phyloP scores from a whole-genome alignment of 2,888 invertebrate species.

The Vanessa cardui region DNA sequence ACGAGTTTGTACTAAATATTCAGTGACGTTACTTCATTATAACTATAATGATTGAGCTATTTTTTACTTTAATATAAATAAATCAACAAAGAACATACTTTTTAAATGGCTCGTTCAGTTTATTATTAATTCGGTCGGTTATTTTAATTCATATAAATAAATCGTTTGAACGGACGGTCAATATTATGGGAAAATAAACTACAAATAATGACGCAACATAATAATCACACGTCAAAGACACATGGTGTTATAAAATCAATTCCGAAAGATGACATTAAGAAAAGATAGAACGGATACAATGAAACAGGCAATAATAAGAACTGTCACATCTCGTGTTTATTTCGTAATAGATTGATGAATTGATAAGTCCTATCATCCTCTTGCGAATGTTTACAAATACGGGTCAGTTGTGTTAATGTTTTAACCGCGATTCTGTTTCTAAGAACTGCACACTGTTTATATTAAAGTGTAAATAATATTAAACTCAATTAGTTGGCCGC shows the following conservation, averaged over 20 bases:
- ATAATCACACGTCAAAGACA: too few species aligned
- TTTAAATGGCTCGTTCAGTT: too few species aligned
- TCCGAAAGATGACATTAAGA: neutral
- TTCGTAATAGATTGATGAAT: neutral
- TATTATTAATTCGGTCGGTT: too few species aligned
- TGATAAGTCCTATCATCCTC: neutral
- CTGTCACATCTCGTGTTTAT: neutral
- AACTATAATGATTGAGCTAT: neutral
- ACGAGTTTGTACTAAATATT: constrained; percentile 7
- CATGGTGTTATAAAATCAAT: neutral
- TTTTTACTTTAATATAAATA: neutral
- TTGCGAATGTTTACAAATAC: neutral
- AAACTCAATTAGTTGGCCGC: too few species aligned
- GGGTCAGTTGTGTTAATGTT: neutral
- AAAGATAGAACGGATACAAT: neutral
- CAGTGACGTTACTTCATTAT: constrained; percentile 4
- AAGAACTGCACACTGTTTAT: neutral
- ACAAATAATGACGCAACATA: too few species aligned
- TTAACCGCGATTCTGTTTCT: neutral
- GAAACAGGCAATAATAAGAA: neutral
- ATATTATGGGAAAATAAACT: too few species aligned
- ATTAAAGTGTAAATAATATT: too few species aligned
- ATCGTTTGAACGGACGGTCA: too few species aligned
- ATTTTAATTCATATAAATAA: too few species aligned
- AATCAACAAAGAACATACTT: too few species aligned